phyloP scores from a whole-genome alignment of 2,113 vertebrate species.

The Erythrocebus patas region DNA sequence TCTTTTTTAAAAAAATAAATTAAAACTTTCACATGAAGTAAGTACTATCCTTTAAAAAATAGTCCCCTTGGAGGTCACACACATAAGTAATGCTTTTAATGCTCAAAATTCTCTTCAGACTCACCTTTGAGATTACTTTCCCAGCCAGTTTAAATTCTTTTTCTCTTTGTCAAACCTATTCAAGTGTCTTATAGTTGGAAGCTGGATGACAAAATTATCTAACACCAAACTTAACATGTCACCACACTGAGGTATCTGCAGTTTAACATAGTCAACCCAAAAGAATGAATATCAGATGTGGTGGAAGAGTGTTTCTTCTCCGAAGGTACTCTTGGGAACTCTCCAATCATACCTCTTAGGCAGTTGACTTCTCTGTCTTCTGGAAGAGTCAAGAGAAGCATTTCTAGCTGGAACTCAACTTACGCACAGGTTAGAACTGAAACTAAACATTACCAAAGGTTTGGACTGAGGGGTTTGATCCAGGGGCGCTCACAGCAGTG shows the following conservation, averaged over 20 bases:
- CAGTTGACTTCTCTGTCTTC: not conserved
- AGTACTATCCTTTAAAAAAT: not conserved
- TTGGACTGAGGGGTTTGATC: not conserved
- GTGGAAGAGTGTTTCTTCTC: not conserved
- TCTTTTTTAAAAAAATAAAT: not conserved
- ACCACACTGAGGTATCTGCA: not conserved
- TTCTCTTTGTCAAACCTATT: not conserved
- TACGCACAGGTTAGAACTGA: not conserved
- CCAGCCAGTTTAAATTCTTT: not conserved
- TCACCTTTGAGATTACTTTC: slow-evolving; percentile 18
- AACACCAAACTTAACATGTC: not conserved
- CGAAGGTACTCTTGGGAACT: not conserved
- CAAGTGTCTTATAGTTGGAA: not conserved
- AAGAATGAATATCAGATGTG: not conserved
- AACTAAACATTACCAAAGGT: not conserved
- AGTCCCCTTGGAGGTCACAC: not conserved
- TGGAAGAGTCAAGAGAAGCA: not conserved
- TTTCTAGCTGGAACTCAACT: not conserved
- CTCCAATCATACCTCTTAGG: not conserved
- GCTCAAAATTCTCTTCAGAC: not conserved
- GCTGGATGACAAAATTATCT: slow-evolving; percentile 6
- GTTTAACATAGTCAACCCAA: not conserved
- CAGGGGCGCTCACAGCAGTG: not conserved
- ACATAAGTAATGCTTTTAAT: not conserved
- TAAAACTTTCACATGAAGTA: not conserved